These are phyloP conservation scores for Heliconius hewitsoni DNA, from an alignment of 1,140 invertebrate species.

Conservation along the genomic window DNA sequence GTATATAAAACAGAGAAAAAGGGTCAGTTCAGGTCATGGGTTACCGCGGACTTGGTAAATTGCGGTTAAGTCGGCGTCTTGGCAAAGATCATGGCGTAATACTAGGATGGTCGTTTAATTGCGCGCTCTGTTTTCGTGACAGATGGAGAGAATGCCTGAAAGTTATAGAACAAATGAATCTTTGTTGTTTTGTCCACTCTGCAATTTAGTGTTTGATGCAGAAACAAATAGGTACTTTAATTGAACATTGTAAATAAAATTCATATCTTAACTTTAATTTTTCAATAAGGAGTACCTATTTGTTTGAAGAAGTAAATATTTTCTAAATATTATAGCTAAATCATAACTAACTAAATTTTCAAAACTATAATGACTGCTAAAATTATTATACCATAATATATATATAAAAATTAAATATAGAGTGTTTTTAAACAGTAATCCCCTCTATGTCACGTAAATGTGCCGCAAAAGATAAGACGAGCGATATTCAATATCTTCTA, in stretches of 20 bases:
- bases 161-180: constrained; percentile 15
- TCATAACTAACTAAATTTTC: too few species aligned
- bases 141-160: constrained; percentile 42
- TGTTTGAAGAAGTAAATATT: too few species aligned
- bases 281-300: too few species aligned
- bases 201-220: background rate
- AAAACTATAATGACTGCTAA: background rate
- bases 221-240: background rate
- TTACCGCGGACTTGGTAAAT: constrained; percentile 39
- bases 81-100: constrained; percentile 51
- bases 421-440: background rate
- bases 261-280: background rate
- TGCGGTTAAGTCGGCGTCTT: constrained; percentile 42
- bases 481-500: background rate
- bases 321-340: too few species aligned
- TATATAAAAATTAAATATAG: background rate
- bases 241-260: background rate
- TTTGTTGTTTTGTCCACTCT: background rate
- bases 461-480: background rate
- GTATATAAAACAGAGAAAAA: constrained; percentile 39
- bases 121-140: constrained; percentile 52
- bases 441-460: background rate
- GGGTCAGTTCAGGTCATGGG: constrained; percentile 42
- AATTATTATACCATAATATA: background rate
- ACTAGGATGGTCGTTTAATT: constrained; percentile 60